Base-by-base conservation (phyloP, 2,113 vertebrate species). In the Kryptolebias marmoratus region DNA sequence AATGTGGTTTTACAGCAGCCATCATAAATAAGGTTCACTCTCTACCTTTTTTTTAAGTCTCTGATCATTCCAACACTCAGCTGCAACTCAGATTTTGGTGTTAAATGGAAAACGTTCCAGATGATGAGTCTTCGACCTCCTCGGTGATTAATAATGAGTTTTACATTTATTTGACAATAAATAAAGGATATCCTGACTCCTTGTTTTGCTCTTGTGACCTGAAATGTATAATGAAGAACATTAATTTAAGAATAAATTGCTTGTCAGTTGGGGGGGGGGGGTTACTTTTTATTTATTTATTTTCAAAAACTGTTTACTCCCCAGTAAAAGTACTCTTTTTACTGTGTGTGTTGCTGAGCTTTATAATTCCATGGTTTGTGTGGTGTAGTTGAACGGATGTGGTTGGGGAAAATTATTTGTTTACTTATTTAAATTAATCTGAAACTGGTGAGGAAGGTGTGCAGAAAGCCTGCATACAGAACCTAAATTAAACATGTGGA, bases 131-230 rank as follows among this genome's bases (percentile, higher is more conserved):
- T 64, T 60, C 52, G 66, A 64, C 56, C 13, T n/a, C 44, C 60
- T 57, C 32, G 6, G 18, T 50, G 16, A n/a, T n/a, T n/a, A 9
- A 50, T 57, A 22, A 59, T 49, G 18, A 16, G 48, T 76, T 70
- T 78, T 67, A 47, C 31, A 74, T 45, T 53, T 62, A 55, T 15
- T 74, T 70, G 31, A 66, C 31, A 75, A 75, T 79, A 71, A 68
- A 77, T 48, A 39, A 13, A 56, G 1, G 66, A n/a, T 61, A 52
- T 59, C 22, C n/a, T 71, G 62, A 73, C 57, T 28, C 36, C 64
- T n/a, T 2, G 27, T 14, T 44, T 71, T 4, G 15, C 1, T 57
- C 48, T 16, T 69, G 31, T 10, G 18, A n/a, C 30, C 49, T 6
- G n/a, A 8, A 58, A 0, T 16, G 18, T 8, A n/a, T 18, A n/a